These are phyloP conservation scores for Drosophila kanapiae DNA, from an alignment of 1,140 invertebrate genomes.

Conservation along the genomic window DNA sequence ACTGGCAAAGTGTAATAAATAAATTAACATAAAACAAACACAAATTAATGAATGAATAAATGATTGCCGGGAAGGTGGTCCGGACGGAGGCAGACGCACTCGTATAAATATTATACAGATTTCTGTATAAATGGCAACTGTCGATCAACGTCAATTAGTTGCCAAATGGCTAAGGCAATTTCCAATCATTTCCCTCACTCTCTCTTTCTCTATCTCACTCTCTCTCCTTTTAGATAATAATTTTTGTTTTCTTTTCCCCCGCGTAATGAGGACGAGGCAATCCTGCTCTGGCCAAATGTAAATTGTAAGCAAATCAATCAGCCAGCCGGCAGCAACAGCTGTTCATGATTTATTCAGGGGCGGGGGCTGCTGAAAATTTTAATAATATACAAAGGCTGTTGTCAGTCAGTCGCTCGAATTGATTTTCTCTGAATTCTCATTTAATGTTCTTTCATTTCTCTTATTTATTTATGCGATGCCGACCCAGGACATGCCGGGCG, in stretches of 20 bases:
- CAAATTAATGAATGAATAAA: slow-evolving; percentile 83
- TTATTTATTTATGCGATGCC: slow-evolving; percentile 52
- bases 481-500: slow-evolving; percentile 1
- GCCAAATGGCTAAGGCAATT: slow-evolving; percentile 57
- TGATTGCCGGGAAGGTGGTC: slow-evolving; percentile 48
- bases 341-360: slow-evolving; percentile 52
- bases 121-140: slow-evolving; percentile 70
- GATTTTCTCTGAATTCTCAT: slow-evolving; percentile 63
- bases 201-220: no score
- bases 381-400: slow-evolving; percentile 52
- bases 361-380: slow-evolving; percentile 41
- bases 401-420: slow-evolving; percentile 51
- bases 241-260: slow-evolving; percentile 7
- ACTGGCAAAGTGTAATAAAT: slow-evolving; percentile 67
- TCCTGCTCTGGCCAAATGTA: slow-evolving; percentile 47
- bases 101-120: slow-evolving; percentile 68
- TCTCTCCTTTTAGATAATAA: not conserved
- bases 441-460: slow-evolving; percentile 37
- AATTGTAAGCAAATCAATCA: slow-evolving; percentile 64
- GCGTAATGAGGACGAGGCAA: slow-evolving; percentile 29
- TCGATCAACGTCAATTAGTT: slow-evolving; percentile 79
- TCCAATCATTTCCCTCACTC: slow-evolving; percentile 18
- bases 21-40: slow-evolving; percentile 83
- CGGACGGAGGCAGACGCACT: slow-evolving; percentile 2
- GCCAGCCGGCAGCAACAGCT: slow-evolving; percentile 50